Percentiles rank a stretch among this genome's conserved stretches.
Evolutionary conservation across 2,888 invertebrate species (phyloP).

Genomic region (Drosophila monieri): DNA sequence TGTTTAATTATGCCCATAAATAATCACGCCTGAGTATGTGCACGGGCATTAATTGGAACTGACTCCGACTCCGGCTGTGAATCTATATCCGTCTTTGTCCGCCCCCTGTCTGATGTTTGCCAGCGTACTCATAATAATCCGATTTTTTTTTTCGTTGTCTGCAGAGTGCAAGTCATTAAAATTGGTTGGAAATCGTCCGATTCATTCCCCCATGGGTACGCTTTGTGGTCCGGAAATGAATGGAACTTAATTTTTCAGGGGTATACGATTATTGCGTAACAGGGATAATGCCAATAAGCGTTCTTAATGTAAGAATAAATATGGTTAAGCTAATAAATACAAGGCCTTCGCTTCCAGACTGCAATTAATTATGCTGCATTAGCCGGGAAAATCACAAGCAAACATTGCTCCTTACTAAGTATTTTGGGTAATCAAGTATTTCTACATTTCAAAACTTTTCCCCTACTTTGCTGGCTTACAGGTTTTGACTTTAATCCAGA

Average conservation of each 20-base stretch:
- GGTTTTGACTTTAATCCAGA: neutral
- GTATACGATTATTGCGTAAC: neutral
- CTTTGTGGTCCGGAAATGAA: constrained; percentile 27
- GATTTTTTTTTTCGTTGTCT: constrained; percentile 41
- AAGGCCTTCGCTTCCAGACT: neutral
- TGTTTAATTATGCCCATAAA: constrained; percentile 75
- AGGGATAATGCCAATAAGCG: neutral
- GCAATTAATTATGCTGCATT: neutral
- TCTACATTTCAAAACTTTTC: neutral
- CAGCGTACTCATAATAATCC: constrained; percentile 64
- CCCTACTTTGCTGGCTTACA: neutral
- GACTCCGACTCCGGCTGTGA: constrained; percentile 2
- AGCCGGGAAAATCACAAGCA: neutral
- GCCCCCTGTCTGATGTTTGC: neutral
- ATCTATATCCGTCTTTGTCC: neutral
- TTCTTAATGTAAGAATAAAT: constrained; percentile 1
- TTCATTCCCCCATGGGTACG: constrained; percentile 7
- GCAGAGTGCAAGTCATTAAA: constrained; percentile 62
- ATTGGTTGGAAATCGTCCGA: constrained; percentile 42
- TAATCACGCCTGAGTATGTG: constrained; percentile 66
- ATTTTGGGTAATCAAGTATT: no score
- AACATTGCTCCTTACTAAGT: neutral
- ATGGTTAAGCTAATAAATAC: neutral
- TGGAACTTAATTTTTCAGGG: constrained; percentile 5
- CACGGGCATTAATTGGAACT: constrained; percentile 58